Evolutionary conservation across 2,797 vertebrate species (phyloP).

Genomic region (Sebastes hubbsi): DNA sequence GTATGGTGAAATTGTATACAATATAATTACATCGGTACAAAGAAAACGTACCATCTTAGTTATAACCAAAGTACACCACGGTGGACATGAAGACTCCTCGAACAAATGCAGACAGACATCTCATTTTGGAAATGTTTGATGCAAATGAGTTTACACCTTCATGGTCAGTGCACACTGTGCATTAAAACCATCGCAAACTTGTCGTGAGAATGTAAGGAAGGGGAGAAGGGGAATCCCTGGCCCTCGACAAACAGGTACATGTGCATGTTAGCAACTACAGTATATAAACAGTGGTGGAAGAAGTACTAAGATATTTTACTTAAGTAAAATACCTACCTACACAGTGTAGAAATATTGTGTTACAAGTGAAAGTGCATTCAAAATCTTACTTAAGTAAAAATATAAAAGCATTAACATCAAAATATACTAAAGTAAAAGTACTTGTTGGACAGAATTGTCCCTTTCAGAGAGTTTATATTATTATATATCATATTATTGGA

Average conservation of each 20-base stretch:
- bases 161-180: conserved; percentile 40
- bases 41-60: neutral
- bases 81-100: neutral
- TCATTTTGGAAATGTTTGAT: conserved; percentile 27
- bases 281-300: too few species aligned
- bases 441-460: too few species aligned
- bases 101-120: neutral
- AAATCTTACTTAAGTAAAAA: too few species aligned
- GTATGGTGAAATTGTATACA: neutral
- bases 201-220: conserved; percentile 2
- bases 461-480: too few species aligned
- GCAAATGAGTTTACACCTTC: conserved; percentile 54
- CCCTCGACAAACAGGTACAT: neutral
- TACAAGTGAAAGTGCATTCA: too few species aligned
- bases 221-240: conserved; percentile 32
- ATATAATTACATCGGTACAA: neutral
- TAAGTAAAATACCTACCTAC: too few species aligned
- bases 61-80: neutral
- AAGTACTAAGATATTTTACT: too few species aligned
- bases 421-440: too few species aligned
- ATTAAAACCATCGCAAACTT: conserved; percentile 6
- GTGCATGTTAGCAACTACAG: neutral
- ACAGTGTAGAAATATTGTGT: too few species aligned
- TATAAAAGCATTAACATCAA: too few species aligned
- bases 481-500: too few species aligned